phyloP scores from a whole-genome alignment of 2,113 vertebrate species.

The Rousettus leschenaultii region DNA sequence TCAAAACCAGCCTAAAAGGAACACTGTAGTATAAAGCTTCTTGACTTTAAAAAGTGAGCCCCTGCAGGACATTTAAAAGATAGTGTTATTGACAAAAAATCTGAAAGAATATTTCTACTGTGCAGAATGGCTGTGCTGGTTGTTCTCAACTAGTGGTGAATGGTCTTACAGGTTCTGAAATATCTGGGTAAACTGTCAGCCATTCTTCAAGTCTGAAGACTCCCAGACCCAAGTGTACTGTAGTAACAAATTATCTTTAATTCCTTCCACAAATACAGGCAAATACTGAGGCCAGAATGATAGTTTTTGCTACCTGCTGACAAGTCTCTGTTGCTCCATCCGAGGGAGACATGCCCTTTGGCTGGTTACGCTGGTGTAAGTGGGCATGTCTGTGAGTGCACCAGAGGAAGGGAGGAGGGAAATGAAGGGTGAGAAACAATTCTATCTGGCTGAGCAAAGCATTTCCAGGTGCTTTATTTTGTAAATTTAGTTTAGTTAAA shows the following conservation, averaged over 20 bases:
- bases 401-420: rapidly evolving
- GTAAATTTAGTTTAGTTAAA: no score
- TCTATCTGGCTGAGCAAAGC: background rate
- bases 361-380: rapidly evolving
- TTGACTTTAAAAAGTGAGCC: background rate
- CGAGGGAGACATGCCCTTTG: rapidly evolving
- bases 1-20: background rate
- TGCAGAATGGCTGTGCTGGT: background rate
- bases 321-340: background rate
- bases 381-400: background rate
- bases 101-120: background rate
- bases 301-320: background rate
- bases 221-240: background rate
- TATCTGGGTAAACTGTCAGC: background rate
- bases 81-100: background rate
- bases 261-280: background rate
- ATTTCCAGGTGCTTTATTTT: background rate
- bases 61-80: background rate
- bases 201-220: background rate
- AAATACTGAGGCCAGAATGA: background rate
- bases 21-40: background rate
- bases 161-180: background rate
- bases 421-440: background rate
- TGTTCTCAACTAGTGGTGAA: background rate
- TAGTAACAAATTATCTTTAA: background rate